Percentiles rank a stretch among this genome's conserved stretches.
These are phyloP conservation scores for Ganaspis sp. DNA, from an alignment of 1,140 invertebrate species.

Conservation along the genomic window DNA sequence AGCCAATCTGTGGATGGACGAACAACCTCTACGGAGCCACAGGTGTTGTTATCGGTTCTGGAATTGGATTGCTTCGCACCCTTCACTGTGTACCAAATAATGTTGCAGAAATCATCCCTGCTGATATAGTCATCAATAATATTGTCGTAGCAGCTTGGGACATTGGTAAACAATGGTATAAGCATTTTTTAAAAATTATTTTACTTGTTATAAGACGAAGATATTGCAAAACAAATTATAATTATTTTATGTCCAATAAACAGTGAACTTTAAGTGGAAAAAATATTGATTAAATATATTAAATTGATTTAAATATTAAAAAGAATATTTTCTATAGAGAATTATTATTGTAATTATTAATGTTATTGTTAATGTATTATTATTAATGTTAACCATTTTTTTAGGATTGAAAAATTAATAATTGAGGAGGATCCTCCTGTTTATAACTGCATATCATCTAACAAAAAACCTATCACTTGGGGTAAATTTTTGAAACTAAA, in stretches of 20 bases:
- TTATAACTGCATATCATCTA: conserved; percentile 80
- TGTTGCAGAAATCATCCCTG: conserved; percentile 90
- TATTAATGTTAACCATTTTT: conserved; percentile 24
- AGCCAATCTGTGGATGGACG: conserved; percentile 87
- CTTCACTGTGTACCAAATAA: conserved; percentile 80
- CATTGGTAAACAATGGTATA: conserved; percentile 75
- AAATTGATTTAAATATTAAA: too few species aligned
- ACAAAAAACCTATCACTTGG: conserved; percentile 79
- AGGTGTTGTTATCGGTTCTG: conserved; percentile 82
- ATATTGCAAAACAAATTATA: background rate
- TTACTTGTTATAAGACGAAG: conserved; percentile 11
- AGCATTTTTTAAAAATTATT: conserved; percentile 7
- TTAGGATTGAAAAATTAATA: conserved; percentile 39
- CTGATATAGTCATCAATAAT: conserved; percentile 90
- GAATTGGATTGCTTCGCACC: conserved; percentile 84
- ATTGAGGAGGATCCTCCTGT: conserved; percentile 68
- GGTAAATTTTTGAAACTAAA: conserved; percentile 75
- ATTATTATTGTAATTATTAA: too few species aligned
- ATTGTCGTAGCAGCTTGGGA: conserved; percentile 85
- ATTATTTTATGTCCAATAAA: background rate
- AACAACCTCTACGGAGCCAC: conserved; percentile 82
- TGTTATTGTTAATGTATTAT: background rate
- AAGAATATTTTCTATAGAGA: too few species aligned
- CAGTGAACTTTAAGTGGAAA: too few species aligned
- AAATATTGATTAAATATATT: too few species aligned